phyloP scores from a whole-genome alignment of 2,888 invertebrate species.

The Pimpla rufipes region DNA sequence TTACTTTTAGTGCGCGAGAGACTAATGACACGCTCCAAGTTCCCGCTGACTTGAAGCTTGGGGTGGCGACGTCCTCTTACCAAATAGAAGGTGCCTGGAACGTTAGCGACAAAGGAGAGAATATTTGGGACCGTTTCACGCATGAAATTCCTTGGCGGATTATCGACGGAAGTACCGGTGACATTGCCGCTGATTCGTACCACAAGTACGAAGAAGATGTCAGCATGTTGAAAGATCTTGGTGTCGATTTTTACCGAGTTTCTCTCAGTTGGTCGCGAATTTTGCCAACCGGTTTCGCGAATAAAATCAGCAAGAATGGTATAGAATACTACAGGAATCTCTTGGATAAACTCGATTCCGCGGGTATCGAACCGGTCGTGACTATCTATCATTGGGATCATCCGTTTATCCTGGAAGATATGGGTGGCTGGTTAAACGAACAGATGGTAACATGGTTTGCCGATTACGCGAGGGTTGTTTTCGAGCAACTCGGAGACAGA shows the following conservation, averaged over 20 bases:
- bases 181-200: slow-evolving; percentile 90
- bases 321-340: slow-evolving; percentile 89
- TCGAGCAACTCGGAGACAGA: slow-evolving; percentile 86
- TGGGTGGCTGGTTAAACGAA: slow-evolving; percentile 90
- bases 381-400: slow-evolving; percentile 90
- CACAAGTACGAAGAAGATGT: slow-evolving; percentile 87
- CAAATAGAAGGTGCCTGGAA: slow-evolving; percentile 90
- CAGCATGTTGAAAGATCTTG: slow-evolving; percentile 62
- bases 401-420: slow-evolving; percentile 87
- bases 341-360: slow-evolving; percentile 86
- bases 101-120: slow-evolving; percentile 85
- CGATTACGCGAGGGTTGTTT: slow-evolving; percentile 87
- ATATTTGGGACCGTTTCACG: slow-evolving; percentile 87
- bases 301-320: slow-evolving; percentile 87
- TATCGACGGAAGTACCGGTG: slow-evolving; percentile 87
- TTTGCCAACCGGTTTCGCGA: slow-evolving; percentile 87
- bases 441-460: slow-evolving; percentile 88
- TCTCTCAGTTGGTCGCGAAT: slow-evolving; percentile 90
- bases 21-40: neutral
- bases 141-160: slow-evolving; percentile 86
- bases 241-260: slow-evolving; percentile 86
- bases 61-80: slow-evolving; percentile 86
- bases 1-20: no score
- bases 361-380: slow-evolving; percentile 88
- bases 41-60: slow-evolving; percentile 59